These are phyloP conservation scores for Hybos culiciformis DNA, from an alignment of 2,888 invertebrate species.

Conservation along the genomic window DNA sequence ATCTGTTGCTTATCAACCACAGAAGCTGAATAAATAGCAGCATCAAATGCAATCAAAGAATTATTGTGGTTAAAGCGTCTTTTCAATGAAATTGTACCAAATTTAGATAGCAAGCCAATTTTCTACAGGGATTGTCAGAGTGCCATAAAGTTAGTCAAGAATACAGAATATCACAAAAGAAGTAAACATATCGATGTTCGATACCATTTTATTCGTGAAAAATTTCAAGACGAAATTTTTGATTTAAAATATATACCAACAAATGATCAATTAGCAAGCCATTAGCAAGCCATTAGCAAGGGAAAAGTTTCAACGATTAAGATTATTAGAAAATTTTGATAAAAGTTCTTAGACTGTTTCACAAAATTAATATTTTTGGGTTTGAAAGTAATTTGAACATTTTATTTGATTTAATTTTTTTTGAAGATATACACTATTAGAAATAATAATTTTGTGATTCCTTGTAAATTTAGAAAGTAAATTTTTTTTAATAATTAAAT, in stretches of 20 bases:
- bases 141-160: conserved; percentile 14
- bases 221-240: conserved; percentile 7
- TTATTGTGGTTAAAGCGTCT: conserved; percentile 19
- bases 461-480: too few species aligned
- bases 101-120: conserved; percentile 4
- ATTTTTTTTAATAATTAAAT: too few species aligned
- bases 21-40: conserved; percentile 22
- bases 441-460: too few species aligned
- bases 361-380: too few species aligned
- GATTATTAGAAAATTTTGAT: neutral
- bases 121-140: conserved; percentile 17
- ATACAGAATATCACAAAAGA: conserved; percentile 11
- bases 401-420: neutral
- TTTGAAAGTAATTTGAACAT: neutral
- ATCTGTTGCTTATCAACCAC: conserved; percentile 21
- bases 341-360: too few species aligned
- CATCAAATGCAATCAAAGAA: conserved; percentile 19
- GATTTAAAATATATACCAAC: conserved; percentile 8
- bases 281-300: conserved; percentile 8
- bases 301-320: neutral
- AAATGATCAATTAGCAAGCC: conserved; percentile 2
- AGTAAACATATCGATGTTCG: conserved; percentile 12
- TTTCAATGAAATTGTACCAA: conserved; percentile 3
- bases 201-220: conserved; percentile 12
- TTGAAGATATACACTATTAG: too few species aligned